Evolutionary conservation across 2,113 vertebrate species (phyloP).

Genomic region (Pogona vitticeps): DNA sequence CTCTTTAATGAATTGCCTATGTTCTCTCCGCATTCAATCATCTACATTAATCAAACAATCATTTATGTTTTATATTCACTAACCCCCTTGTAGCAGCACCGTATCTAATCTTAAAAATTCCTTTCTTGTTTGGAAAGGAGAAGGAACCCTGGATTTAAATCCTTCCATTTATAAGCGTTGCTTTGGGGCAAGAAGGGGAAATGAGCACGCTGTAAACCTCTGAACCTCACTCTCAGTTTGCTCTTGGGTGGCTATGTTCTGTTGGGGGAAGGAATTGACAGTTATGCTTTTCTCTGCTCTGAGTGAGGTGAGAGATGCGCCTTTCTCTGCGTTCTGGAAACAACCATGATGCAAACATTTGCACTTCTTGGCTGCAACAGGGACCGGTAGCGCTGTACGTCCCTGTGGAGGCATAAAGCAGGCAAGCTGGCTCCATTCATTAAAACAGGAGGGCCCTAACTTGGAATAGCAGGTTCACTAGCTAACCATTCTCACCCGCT

Average conservation of each 20-base stretch:
- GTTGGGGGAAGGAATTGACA: not conserved
- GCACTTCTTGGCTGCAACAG: conserved; percentile 3
- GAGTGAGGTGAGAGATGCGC: not conserved
- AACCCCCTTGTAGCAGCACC: not conserved
- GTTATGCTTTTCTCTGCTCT: not conserved
- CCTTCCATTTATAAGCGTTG: not conserved
- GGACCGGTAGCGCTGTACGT: conserved; percentile 4
- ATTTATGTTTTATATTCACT: conserved; percentile 27
- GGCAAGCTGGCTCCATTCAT: conserved; percentile 4
- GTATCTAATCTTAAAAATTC: conserved; percentile 6
- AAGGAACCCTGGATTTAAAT: not conserved
- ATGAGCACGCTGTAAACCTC: not conserved
- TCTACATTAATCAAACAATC: conserved; percentile 8
- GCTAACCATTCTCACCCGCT: not conserved
- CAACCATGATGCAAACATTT: conserved; percentile 19
- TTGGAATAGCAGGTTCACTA: conserved; percentile 34
- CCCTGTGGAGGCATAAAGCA: conserved; percentile 8
- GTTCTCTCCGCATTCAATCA: not conserved
- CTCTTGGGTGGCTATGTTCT: not conserved
- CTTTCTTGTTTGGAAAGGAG: not conserved
- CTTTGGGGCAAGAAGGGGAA: too few relatives aligned
- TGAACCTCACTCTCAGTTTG: not conserved
- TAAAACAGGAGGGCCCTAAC: conserved; percentile 27
- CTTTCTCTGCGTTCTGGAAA: not conserved
- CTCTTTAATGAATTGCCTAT: not conserved